Evolutionary conservation across 1,140 invertebrate species (phyloP).

Genomic region (Oppia nitens): DNA sequence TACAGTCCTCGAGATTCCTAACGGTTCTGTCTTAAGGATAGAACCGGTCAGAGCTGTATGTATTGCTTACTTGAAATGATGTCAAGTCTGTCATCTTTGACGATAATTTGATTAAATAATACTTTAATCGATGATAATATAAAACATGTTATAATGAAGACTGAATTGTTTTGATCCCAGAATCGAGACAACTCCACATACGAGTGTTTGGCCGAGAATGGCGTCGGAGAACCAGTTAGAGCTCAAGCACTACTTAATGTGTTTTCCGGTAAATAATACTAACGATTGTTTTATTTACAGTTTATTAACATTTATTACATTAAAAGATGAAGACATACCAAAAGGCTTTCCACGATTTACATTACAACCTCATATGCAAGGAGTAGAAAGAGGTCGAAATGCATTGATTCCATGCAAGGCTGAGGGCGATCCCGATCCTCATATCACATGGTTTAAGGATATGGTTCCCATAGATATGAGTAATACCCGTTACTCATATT

Average conservation of each 20-base stretch:
- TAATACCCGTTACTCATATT: slow-evolving; percentile 63
- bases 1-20: slow-evolving; percentile 33
- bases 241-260: slow-evolving; percentile 70
- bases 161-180: too few species aligned
- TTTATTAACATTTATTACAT: slow-evolving; percentile 19
- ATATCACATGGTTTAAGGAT: slow-evolving; percentile 81
- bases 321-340: slow-evolving; percentile 66
- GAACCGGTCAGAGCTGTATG: slow-evolving; percentile 59
- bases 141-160: neutral
- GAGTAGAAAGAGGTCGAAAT: slow-evolving; percentile 86
- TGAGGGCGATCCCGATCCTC: slow-evolving; percentile 61
- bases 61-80: too few species aligned
- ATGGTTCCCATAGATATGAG: slow-evolving; percentile 66
- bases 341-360: slow-evolving; percentile 76
- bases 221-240: slow-evolving; percentile 77
- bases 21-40: slow-evolving; percentile 70
- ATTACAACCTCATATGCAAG: slow-evolving; percentile 57
- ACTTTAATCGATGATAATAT: neutral
- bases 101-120: neutral
- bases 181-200: slow-evolving; percentile 68
- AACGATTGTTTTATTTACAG: neutral
- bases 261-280: slow-evolving; percentile 54
- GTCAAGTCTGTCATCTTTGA: neutral
- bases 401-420: slow-evolving; percentile 72
- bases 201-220: slow-evolving; percentile 92